Conservation (phyloP, 1,140 invertebrate species). For the Neodiprion fabricii region DNA sequence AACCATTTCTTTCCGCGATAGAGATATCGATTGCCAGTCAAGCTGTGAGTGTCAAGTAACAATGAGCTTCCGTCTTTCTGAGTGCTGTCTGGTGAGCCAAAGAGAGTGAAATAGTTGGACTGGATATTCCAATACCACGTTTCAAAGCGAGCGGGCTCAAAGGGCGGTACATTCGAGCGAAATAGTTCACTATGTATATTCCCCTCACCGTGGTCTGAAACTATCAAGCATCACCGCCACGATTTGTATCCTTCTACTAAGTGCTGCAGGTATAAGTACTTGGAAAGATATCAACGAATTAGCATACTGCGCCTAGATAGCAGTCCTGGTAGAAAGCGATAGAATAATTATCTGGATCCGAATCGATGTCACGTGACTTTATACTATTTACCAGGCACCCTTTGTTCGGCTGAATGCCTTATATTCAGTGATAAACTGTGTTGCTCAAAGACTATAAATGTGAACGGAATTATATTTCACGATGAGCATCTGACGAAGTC, state of each 20-base stretch:
- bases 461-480: no score
- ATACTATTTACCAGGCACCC: no score
- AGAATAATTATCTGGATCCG: no score
- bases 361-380: no score
- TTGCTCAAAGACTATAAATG: no score
- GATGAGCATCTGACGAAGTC: no score
- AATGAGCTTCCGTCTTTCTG: slow-evolving; percentile 1
- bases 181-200: neutral
- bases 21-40: neutral
- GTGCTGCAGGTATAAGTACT: neutral
- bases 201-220: neutral
- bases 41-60: neutral
- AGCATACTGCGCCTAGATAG: no score
- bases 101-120: neutral
- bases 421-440: no score
- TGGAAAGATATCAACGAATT: no score
- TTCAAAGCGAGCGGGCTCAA: neutral
- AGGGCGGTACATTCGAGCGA: neutral
- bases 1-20: neutral
- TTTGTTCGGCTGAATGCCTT: no score
- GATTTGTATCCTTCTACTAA: neutral
- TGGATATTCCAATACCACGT: neutral
- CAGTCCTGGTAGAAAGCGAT: no score
- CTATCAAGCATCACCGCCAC: neutral
- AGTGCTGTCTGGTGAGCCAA: neutral